phyloP scores from a whole-genome alignment of 2,797 vertebrate genomes.

The Crocidura indochinensis region DNA sequence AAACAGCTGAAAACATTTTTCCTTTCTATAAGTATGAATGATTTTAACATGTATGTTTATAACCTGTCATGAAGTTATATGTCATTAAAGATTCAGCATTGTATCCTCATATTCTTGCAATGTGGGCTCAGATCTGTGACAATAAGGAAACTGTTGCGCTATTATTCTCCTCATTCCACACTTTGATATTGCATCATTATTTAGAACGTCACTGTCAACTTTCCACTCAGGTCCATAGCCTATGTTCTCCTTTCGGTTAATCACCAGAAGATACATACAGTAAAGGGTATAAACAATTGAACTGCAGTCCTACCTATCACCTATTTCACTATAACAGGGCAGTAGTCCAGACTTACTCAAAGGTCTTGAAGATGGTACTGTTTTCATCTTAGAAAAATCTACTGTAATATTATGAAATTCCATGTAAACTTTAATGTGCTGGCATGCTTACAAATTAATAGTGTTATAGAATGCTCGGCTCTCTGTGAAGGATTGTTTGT shows the following conservation, averaged over 20 bases:
- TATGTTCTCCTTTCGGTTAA: slow-evolving; percentile 70
- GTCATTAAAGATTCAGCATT: slow-evolving; percentile 55
- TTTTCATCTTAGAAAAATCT: slow-evolving; percentile 82
- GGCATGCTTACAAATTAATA: slow-evolving; percentile 91
- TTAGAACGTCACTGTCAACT: background rate
- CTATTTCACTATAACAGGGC: slow-evolving; percentile 78
- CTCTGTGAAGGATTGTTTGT: slow-evolving; percentile 88
- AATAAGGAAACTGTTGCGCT: slow-evolving; percentile 6
- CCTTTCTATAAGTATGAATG: slow-evolving; percentile 65
- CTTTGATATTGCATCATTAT: slow-evolving; percentile 77
- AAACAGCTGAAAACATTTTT: slow-evolving; percentile 71
- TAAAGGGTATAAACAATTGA: slow-evolving; percentile 69
- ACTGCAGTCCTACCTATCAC: slow-evolving; percentile 78
- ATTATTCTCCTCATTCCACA: slow-evolving; percentile 60
- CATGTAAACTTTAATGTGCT: slow-evolving; percentile 91
- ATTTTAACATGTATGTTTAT: slow-evolving; percentile 67
- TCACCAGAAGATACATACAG: slow-evolving; percentile 67
- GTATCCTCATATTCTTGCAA: slow-evolving; percentile 42
- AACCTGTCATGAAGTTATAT: slow-evolving; percentile 60
- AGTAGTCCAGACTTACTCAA: slow-evolving; percentile 85
- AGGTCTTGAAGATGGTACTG: slow-evolving; percentile 84
- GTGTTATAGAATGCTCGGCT: slow-evolving; percentile 90
- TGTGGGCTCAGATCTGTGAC: slow-evolving; percentile 42
- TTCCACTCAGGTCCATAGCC: slow-evolving; percentile 65
- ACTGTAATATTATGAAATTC: slow-evolving; percentile 85